These are phyloP conservation scores for Ispidina lecontei DNA, from an alignment of 2,797 vertebrate genomes.

Conservation along the genomic window DNA sequence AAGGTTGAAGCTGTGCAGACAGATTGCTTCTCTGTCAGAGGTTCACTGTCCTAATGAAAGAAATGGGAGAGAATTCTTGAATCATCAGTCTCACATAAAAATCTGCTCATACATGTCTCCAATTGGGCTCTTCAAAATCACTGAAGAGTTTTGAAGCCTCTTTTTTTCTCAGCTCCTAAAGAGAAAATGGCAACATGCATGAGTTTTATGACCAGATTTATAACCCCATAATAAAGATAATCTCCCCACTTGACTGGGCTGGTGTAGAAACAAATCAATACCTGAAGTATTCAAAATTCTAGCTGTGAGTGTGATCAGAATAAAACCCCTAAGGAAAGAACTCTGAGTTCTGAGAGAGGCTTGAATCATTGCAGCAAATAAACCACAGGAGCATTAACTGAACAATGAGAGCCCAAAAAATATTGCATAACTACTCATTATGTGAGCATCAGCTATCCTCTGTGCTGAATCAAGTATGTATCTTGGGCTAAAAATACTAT, in stretches of 20 bases:
- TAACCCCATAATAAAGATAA: neutral
- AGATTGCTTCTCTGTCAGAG: neutral
- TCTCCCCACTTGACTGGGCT: neutral
- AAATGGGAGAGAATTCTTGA: neutral
- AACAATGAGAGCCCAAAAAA: slow-evolving; percentile 17
- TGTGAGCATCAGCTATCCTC: neutral
- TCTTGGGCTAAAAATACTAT: slow-evolving; percentile 31
- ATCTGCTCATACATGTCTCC: neutral
- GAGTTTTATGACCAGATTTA: neutral
- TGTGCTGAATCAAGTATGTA: neutral
- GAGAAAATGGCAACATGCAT: neutral
- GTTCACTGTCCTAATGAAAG: neutral
- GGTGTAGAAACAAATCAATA: neutral
- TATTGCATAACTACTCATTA: neutral
- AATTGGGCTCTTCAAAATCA: neutral
- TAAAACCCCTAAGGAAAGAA: neutral
- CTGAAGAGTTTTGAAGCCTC: neutral
- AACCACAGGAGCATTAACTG: neutral
- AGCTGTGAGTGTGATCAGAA: neutral
- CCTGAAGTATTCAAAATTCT: neutral
- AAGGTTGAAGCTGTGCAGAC: neutral
- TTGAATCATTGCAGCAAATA: slow-evolving; percentile 23
- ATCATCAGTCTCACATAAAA: neutral
- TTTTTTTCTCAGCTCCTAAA: neutral
- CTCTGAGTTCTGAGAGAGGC: neutral